A percentile compares a stretch with the other conserved stretches of the same genome.
Evolutionary conservation across 1,140 invertebrate species (phyloP).

Genomic region (Trichogramma pretiosum): DNA sequence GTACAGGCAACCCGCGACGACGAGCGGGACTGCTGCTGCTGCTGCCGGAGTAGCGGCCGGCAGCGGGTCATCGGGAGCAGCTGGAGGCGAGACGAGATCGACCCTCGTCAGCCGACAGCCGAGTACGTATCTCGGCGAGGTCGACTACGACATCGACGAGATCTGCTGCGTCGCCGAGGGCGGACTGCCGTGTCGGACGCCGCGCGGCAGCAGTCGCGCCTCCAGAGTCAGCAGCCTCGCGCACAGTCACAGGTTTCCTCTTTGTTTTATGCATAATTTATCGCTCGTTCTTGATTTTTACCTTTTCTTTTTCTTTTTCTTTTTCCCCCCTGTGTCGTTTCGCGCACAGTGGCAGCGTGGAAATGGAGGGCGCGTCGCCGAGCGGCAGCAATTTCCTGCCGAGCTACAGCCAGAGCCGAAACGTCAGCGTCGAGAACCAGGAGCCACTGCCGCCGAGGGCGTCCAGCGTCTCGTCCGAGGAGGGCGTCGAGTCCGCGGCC

Average conservation of each 20-base stretch:
- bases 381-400: slow-evolving; percentile 42
- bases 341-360: slow-evolving; percentile 56
- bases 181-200: slow-evolving; percentile 34
- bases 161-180: no score
- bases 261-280: no score
- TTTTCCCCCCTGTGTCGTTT: no score
- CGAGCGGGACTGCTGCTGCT: background rate
- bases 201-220: slow-evolving; percentile 40
- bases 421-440: slow-evolving; percentile 48
- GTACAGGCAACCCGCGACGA: slow-evolving; percentile 34
- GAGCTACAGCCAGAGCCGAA: slow-evolving; percentile 45
- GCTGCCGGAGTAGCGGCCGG: background rate
- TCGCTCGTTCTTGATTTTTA: background rate
- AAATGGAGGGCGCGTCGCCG: slow-evolving; percentile 57
- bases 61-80: no score
- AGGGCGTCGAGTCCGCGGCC: slow-evolving; percentile 38
- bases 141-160: slow-evolving; percentile 39
- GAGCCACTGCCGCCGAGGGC: slow-evolving; percentile 44
- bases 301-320: no score
- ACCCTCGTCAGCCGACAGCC: slow-evolving; percentile 33
- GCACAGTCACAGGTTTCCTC: slow-evolving; percentile 55
- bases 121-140: slow-evolving; percentile 36
- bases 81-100: no score
- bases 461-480: slow-evolving; percentile 53
- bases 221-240: slow-evolving; percentile 55